phyloP scores from a whole-genome alignment of 1,140 invertebrate genomes.

The Melipona quadrifasciata region DNA sequence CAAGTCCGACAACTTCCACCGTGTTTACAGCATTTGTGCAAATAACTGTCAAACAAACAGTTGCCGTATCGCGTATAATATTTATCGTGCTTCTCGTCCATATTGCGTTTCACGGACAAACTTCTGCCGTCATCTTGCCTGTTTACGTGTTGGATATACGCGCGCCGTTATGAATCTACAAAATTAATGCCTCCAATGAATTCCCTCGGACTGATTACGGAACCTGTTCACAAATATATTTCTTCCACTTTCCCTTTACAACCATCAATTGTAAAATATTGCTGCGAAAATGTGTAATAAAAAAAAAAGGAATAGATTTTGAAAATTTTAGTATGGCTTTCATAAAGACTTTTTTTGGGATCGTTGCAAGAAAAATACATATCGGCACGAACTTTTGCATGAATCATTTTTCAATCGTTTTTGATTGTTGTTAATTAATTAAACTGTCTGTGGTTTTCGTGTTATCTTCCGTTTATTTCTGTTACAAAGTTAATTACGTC shows the following conservation, averaged over 20 bases:
- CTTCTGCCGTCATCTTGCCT: constrained; percentile 56
- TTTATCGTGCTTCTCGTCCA: constrained; percentile 65
- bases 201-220: background rate
- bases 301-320: too few relatives aligned
- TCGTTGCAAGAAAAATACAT: background rate
- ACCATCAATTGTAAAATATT: background rate
- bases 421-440: background rate
- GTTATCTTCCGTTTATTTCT: too few relatives aligned
- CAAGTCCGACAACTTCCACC: background rate
- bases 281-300: background rate
- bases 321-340: too few relatives aligned
- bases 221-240: too few relatives aligned
- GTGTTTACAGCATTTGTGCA: constrained; percentile 53
- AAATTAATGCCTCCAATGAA: constrained; percentile 50
- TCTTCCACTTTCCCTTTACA: background rate
- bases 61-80: constrained; percentile 65
- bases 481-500: too few relatives aligned
- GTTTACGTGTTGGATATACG: constrained; percentile 53
- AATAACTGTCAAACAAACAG: constrained; percentile 66
- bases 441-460: too few relatives aligned
- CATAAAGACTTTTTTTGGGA: too few relatives aligned
- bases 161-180: constrained; percentile 66
- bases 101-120: constrained; percentile 43
- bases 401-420: background rate
- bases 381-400: too few relatives aligned